Percentiles rank a stretch among this genome's conserved stretches.
These are phyloP conservation scores for Ploceus nigricollis DNA, from an alignment of 2,113 vertebrate genomes.

Conservation along the genomic window DNA sequence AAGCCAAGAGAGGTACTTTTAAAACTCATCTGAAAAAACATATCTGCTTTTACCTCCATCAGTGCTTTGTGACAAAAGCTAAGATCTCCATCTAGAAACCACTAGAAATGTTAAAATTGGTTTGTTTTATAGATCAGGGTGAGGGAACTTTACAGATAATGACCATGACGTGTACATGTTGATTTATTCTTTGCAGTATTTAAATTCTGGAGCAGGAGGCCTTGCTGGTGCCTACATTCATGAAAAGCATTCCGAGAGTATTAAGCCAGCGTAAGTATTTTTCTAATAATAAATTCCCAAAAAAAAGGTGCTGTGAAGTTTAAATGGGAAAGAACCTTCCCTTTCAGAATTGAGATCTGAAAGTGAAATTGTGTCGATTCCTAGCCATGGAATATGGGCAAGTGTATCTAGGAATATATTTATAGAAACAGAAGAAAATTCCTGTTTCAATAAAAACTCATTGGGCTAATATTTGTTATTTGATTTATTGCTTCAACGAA, in stretches of 20 bases:
- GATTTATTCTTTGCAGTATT: slow-evolving; percentile 78
- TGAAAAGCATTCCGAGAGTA: slow-evolving; percentile 79
- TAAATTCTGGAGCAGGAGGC: slow-evolving; percentile 93
- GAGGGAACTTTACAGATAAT: background rate
- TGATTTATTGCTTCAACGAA: background rate
- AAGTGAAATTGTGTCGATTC: background rate
- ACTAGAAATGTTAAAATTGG: background rate
- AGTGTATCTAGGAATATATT: background rate
- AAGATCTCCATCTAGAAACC: background rate
- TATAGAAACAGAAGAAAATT: background rate
- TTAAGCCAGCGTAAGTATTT: slow-evolving; percentile 86
- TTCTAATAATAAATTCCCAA: background rate
- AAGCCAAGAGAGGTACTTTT: background rate
- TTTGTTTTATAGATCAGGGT: background rate
- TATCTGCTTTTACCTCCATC: background rate
- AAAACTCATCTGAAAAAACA: background rate
- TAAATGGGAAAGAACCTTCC: background rate
- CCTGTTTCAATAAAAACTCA: background rate
- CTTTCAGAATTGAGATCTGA: background rate
- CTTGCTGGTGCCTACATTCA: slow-evolving; percentile 88
- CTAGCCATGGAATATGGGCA: too few relatives aligned
- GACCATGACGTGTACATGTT: background rate
- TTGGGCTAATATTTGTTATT: background rate
- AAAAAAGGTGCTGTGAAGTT: background rate
- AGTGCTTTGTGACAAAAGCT: background rate